Evolutionary conservation across 2,797 vertebrate species (phyloP), one percentile per base, ranked within the genome.

Genomic region (Gallinago solitaria): DNA sequence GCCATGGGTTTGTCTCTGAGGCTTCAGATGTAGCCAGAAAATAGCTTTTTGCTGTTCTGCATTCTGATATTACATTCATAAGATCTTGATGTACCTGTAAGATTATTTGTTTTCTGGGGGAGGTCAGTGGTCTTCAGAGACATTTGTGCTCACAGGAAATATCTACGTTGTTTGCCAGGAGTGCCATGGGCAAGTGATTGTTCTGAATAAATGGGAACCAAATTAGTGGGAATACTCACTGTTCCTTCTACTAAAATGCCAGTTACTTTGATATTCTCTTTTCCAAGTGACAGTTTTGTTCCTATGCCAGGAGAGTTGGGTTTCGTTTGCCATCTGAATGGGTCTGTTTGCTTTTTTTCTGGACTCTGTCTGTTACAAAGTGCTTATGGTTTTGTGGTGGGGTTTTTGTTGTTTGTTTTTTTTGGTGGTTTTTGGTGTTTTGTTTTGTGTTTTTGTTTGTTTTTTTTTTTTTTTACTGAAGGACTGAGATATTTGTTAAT

Each of bases 1-100:
- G 24, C 11, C 2, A 3, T 13, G 16, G 12, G 16, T 35, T 50
- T 69, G 35, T 70, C 19, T 64, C 28, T 8, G 64, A 57, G 28
- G 43, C 56, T 13, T 57, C 12, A 27, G 50, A 5, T 12, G 21
- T 16, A 71, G 16, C n/a, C 15, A 18, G 7, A 35, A n/a, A 9
- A 1, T 2, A 67, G 17, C 12, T 60, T 47, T 39, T 48, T 43
- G 33, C 45, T 61, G 21, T 15, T 68, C n/a, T 68, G 11, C 4
- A 2, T 35, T 24, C 61, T 51, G 65, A 10, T 48, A 6, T 25
- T 13, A 7, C 0, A 0, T 53, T 43, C 0, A 0, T 51, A 23
- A 43, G 56, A 14, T 41, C 76, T 39, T 23, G 27, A 7, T n/a
- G 7, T 50, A 41, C 50, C 35, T 61, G 30, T 59, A 30, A 59